phyloP scores from a whole-genome alignment of 2,888 invertebrate species.

The Noctua fimbriata region DNA sequence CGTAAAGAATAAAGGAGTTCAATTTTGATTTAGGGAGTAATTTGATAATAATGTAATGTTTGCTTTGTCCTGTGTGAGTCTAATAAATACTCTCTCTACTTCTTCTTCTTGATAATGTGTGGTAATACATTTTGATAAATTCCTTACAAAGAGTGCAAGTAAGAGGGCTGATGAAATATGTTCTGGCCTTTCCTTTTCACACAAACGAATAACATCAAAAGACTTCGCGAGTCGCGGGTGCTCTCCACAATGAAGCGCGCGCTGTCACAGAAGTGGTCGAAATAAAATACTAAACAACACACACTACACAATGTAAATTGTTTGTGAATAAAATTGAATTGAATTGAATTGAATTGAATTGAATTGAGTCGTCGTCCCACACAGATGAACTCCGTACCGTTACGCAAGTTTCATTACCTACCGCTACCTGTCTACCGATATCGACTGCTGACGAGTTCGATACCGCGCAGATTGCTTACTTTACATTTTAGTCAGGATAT shows the following conservation, averaged over 20 bases:
- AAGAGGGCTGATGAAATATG: background rate
- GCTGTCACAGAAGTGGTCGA: background rate
- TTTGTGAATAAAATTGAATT: too few species aligned
- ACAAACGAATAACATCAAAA: slow-evolving; percentile 5
- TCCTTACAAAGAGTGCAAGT: background rate
- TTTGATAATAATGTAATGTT: background rate
- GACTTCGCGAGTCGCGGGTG: background rate
- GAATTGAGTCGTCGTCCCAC: background rate
- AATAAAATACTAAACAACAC: too few species aligned
- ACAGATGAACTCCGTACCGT: background rate
- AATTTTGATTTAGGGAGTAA: background rate
- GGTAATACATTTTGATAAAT: background rate
- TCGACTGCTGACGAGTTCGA: background rate
- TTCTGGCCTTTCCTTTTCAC: background rate
- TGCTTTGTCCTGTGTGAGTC: too few species aligned
- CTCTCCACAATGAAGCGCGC: background rate
- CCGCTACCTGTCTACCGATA: background rate
- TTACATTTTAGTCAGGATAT: slow-evolving; percentile 2
- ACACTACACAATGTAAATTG: too few species aligned
- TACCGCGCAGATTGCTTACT: slow-evolving; percentile 11
- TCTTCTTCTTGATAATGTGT: background rate
- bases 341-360: too few species aligned
- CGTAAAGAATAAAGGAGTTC: background rate
- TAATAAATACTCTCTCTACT: too few species aligned
- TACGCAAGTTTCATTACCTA: background rate